Percentiles rank a stretch among this genome's conserved stretches.
phyloP scores from a whole-genome alignment of 2,797 vertebrate species.

The Botia kubotai region DNA sequence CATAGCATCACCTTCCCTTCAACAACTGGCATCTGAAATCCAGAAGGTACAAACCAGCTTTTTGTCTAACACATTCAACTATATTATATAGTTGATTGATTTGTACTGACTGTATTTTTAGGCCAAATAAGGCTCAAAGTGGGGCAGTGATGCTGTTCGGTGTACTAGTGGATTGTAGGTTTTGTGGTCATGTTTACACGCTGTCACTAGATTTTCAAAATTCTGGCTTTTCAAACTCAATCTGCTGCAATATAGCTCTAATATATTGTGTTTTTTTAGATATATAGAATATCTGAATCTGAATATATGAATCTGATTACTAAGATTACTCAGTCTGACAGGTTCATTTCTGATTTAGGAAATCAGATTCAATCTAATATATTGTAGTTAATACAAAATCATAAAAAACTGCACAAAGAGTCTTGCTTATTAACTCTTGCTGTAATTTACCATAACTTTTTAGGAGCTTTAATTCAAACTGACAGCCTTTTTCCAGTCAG shows the following conservation, averaged over 20 bases:
- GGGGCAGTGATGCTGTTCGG: neutral
- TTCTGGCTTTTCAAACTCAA: constrained; percentile 9
- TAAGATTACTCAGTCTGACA: neutral
- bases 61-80: neutral
- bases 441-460: constrained; percentile 6
- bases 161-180: neutral
- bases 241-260: neutral
- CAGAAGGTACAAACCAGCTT: constrained; percentile 65
- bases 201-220: neutral
- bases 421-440: constrained; percentile 4
- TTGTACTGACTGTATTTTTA: neutral
- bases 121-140: neutral
- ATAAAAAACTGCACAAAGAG: neutral
- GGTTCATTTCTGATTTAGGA: constrained; percentile 13
- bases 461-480: constrained; percentile 11
- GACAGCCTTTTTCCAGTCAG: constrained; percentile 28
- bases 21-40: constrained; percentile 86
- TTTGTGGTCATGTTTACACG: neutral
- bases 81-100: neutral
- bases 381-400: neutral
- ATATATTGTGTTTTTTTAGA: neutral
- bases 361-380: neutral
- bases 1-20: constrained; percentile 88
- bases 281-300: neutral
- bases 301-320: no score